Percentiles rank a stretch among this genome's conserved stretches.
phyloP scores from a whole-genome alignment of 2,888 invertebrate species.

The Eremobia ochroleuca region DNA sequence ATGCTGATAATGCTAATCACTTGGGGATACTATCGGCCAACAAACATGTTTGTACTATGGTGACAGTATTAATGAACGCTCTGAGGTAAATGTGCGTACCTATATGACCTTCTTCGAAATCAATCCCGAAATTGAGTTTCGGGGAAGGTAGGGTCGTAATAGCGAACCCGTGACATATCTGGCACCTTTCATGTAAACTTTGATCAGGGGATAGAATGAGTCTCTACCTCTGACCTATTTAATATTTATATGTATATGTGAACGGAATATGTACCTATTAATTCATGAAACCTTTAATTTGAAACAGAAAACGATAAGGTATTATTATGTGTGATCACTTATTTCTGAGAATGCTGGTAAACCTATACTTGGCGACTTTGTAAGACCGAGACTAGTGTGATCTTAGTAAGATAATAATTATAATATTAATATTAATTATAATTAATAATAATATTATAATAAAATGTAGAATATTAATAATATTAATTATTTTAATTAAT shows the following conservation, averaged over 20 bases:
- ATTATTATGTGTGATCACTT: too few relatives aligned
- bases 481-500: too few relatives aligned
- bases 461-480: too few relatives aligned
- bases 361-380: too few relatives aligned
- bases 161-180: neutral
- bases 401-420: too few relatives aligned
- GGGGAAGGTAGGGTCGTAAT: slow-evolving; percentile 13
- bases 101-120: slow-evolving; percentile 16
- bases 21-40: slow-evolving; percentile 4
- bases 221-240: neutral
- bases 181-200: slow-evolving; percentile 27
- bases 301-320: neutral
- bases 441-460: too few relatives aligned
- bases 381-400: too few relatives aligned
- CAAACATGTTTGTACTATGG: slow-evolving; percentile 23
- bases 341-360: too few relatives aligned
- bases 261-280: neutral
- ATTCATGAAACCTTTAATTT: slow-evolving; percentile 3
- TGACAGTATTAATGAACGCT: too few relatives aligned
- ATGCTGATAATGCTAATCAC: neutral
- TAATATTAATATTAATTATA: too few relatives aligned
- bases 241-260: slow-evolving; percentile 6
- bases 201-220: slow-evolving; percentile 18
- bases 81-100: slow-evolving; percentile 5
- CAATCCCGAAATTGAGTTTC: slow-evolving; percentile 30